Evolutionary conservation across 2,888 invertebrate species (phyloP).

Genomic region (Synanthedon tipuliformis): DNA sequence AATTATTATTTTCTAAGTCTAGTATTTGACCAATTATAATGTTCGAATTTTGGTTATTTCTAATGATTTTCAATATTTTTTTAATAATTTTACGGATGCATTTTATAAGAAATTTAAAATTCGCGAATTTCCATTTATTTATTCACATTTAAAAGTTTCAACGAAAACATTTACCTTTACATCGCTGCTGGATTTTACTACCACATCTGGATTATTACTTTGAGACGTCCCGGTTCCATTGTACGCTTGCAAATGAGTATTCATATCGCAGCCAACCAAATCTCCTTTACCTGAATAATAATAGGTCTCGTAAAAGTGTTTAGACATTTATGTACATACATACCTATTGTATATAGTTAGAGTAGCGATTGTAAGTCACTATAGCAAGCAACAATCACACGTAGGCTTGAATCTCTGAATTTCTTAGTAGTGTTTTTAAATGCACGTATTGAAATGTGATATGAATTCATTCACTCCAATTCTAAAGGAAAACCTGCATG

Average conservation of each 20-base stretch:
- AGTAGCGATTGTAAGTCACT: no score
- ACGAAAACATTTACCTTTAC: slow-evolving; percentile 72
- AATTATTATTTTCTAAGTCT: no score
- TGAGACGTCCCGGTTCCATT: slow-evolving; percentile 72
- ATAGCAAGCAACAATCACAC: no score
- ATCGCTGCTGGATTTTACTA: slow-evolving; percentile 94
- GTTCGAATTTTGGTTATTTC: neutral
- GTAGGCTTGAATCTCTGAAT: no score
- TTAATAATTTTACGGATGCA: neutral
- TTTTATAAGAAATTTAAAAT: neutral
- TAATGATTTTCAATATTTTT: slow-evolving; percentile 1
- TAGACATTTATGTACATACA: neutral
- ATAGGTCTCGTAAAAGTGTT: slow-evolving; percentile 5
- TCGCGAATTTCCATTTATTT: neutral
- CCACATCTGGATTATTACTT: slow-evolving; percentile 77
- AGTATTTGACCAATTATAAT: no score
- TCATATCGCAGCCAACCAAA: slow-evolving; percentile 92
- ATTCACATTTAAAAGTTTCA: slow-evolving; percentile 3
- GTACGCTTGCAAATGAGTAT: slow-evolving; percentile 78
- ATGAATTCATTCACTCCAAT: no score
- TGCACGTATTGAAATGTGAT: no score
- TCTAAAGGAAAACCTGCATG: no score
- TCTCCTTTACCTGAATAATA: slow-evolving; percentile 88
- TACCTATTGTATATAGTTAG: no score
- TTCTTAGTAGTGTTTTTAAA: no score